phyloP scores from a whole-genome alignment of 1,140 invertebrate genomes.

The Ptiloglossa arizonensis region DNA sequence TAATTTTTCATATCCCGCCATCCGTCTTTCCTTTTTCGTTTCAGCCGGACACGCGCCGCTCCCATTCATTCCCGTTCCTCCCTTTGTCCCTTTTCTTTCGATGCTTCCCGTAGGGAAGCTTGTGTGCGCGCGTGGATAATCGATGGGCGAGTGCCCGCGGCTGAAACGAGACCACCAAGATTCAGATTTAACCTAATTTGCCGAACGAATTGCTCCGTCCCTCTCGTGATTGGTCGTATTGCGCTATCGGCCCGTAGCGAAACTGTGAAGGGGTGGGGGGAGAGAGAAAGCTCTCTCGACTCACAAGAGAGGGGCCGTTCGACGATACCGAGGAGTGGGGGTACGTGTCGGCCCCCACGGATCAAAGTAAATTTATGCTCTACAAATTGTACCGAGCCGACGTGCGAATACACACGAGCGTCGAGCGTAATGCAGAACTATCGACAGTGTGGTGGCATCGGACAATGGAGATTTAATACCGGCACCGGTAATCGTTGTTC shows the following conservation, averaged over 20 bases:
- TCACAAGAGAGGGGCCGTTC: not conserved
- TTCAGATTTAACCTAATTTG: constrained; percentile 65
- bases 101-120: not conserved
- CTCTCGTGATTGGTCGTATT: constrained; percentile 47
- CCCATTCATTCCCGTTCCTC: constrained; percentile 6
- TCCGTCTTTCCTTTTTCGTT: constrained; percentile 8
- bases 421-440: not conserved
- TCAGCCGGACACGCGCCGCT: constrained; percentile 4
- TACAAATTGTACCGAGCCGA: constrained; percentile 43
- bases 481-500: not conserved
- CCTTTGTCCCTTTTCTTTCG: constrained; percentile 16
- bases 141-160: constrained; percentile 32
- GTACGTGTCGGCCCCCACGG: constrained; percentile 25
- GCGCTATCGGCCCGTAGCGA: not conserved
- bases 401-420: constrained; percentile 30
- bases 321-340: constrained; percentile 3
- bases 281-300: not conserved
- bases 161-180: constrained; percentile 41
- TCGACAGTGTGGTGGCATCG: not conserved
- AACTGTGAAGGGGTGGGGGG: too few relatives aligned
- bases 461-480: constrained; percentile 48
- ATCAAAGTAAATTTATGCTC: constrained; percentile 61
- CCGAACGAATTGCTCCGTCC: constrained; percentile 51
- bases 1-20: constrained; percentile 3
- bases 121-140: constrained; percentile 39